Conservation (phyloP, 2,113 vertebrate species). For the Uria lomvia region DNA sequence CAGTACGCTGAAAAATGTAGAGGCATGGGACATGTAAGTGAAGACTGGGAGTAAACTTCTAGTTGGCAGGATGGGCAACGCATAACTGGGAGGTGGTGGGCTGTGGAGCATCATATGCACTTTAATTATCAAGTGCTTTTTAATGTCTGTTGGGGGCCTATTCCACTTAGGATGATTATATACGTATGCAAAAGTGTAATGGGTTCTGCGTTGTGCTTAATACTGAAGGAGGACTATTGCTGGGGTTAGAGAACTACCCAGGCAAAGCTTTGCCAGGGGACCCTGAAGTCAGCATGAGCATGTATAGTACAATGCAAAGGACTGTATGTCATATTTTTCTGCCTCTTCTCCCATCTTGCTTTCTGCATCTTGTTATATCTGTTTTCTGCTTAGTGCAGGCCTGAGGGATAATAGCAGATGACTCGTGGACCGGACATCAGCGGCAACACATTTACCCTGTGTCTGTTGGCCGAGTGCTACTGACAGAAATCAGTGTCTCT, state of each 20-base stretch:
- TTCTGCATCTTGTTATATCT: neutral
- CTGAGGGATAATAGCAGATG: neutral
- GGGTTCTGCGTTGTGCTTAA: neutral
- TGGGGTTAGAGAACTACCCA: neutral
- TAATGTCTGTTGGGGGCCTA: neutral
- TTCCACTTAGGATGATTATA: neutral
- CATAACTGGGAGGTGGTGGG: neutral
- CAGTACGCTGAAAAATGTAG: neutral
- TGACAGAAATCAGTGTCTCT: neutral
- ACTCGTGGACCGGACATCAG: neutral
- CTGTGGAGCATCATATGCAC: neutral
- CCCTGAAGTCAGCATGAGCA: neutral
- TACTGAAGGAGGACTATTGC: neutral
- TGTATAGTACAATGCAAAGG: neutral
- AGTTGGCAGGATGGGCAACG: neutral
- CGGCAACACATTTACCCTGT: neutral
- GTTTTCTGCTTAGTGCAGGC: neutral
- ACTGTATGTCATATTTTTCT: neutral
- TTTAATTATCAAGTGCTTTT: neutral
- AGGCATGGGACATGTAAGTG: neutral
- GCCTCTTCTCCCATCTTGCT: neutral
- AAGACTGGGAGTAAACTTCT: neutral
- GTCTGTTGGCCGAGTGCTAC: neutral
- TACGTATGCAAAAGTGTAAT: neutral
- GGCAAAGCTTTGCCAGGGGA: neutral